Conservation (phyloP, 2,113 vertebrate genomes). For the Microcebus griseorufus region DNA sequence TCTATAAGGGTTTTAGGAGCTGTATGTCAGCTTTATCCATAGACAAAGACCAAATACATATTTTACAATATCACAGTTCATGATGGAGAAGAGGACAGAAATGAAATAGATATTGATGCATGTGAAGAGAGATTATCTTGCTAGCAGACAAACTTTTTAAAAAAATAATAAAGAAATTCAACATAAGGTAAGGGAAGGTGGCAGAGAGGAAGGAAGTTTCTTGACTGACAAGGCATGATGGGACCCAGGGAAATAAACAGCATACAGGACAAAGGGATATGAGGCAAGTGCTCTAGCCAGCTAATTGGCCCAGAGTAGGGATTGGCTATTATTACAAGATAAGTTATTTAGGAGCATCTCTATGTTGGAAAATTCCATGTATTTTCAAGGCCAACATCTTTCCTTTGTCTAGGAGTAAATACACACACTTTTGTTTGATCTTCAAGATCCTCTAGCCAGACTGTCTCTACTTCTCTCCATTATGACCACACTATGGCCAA, state of each 20-base stretch:
- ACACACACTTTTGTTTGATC: not conserved
- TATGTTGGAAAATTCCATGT: not conserved
- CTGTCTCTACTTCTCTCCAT: not conserved
- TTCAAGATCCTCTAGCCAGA: not conserved
- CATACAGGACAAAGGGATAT: not conserved
- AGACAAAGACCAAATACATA: not conserved
- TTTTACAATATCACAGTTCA: not conserved
- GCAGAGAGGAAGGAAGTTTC: not conserved
- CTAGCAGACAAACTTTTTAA: not conserved
- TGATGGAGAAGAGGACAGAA: conserved; percentile 10
- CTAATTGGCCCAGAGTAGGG: not conserved
- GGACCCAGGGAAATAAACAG: not conserved
- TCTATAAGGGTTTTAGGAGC: not conserved
- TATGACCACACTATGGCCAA: not conserved
- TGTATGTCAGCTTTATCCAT: not conserved
- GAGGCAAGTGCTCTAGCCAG: not conserved
- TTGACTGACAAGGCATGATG: not conserved
- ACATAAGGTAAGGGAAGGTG: not conserved
- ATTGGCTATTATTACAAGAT: not conserved
- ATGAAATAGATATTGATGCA: not conserved
- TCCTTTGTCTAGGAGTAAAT: not conserved
- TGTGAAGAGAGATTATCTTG: not conserved
- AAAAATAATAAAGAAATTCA: not conserved
- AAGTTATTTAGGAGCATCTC: not conserved
- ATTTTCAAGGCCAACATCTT: not conserved